Evolutionary conservation across 1,140 invertebrate species (phyloP), one percentile per base, ranked within the genome.

Genomic region (Leucophenga varia): DNA sequence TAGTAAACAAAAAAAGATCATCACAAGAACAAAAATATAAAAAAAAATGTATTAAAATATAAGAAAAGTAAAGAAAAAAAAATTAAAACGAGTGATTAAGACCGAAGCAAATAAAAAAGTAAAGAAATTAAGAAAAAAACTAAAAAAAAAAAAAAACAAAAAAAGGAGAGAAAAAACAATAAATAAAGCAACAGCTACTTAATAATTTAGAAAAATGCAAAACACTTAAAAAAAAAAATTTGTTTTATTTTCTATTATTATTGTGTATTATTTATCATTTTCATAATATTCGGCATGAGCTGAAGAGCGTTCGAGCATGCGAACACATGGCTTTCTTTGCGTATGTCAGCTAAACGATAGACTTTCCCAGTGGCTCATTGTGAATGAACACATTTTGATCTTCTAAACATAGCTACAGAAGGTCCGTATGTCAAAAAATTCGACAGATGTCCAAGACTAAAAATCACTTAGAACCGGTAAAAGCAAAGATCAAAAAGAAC

Each of bases 131-230:
- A 35, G n/a, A 35, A 35, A 35, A 35, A 35, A 35, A n/a, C 45
- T 38, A 54, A 59, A 48, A 52, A 45, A 45, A 57, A 16, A 34
- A 10, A 5, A 10, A 57, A 3, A 47, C 57, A 63, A 52, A 57
- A 53, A 52, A 57, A 57, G 54, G 49, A 57, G 57, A 25, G 5
- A 5, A 6, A 10, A 57, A 61, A 61, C 50, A 65, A 65, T 65
- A 65, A 65, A 65, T 65, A 65, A 65, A 65, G 61, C 61, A 65
- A 65, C 61, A 67, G 61, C 63, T 65, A 67, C 63, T 65, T 65
- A 65, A 61, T 61, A 56, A 65, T 59, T 65, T 52, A 65, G 61
- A 52, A 65, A 61, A 65, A 67, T 64, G 61, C 61, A 65, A 60
- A 25, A 25, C 42, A 25, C 22, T 6, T 25, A 10, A 25, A 25